Evolutionary conservation across 2,888 invertebrate genomes (phyloP).

Genomic region (Acrobeloides nanus): DNA sequence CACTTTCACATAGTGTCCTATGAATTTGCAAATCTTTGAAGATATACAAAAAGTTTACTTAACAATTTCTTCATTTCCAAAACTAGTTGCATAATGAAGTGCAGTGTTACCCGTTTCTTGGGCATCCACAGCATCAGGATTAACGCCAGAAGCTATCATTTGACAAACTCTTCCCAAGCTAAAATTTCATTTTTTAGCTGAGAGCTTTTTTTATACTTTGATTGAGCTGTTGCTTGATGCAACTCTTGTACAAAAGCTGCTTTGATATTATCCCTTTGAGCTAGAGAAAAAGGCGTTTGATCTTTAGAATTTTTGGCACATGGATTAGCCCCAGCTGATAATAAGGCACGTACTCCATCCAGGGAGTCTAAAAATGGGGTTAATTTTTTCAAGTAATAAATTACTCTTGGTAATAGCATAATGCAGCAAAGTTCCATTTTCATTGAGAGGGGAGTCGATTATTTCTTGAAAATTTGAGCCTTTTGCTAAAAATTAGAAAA

Average conservation of each 20-base stretch:
- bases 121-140: slow-evolving; percentile 63
- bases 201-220: slow-evolving; percentile 57
- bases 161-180: slow-evolving; percentile 62
- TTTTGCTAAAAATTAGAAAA: slow-evolving; percentile 21
- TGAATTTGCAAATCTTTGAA: slow-evolving; percentile 2
- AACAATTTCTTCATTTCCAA: slow-evolving; percentile 61
- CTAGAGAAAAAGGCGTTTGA: slow-evolving; percentile 61
- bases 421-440: slow-evolving; percentile 56
- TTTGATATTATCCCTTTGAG: slow-evolving; percentile 56
- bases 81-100: slow-evolving; percentile 65
- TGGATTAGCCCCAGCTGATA: slow-evolving; percentile 63
- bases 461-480: slow-evolving; percentile 29
- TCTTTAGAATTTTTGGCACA: slow-evolving; percentile 61
- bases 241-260: slow-evolving; percentile 63
- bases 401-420: slow-evolving; percentile 40
- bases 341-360: slow-evolving; percentile 60
- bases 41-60: slow-evolving; percentile 55
- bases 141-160: slow-evolving; percentile 62
- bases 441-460: slow-evolving; percentile 38
- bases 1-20: slow-evolving; percentile 57
- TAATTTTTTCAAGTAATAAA: background rate
- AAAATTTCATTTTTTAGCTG: slow-evolving; percentile 16
- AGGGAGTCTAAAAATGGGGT: slow-evolving; percentile 26
- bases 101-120: slow-evolving; percentile 63
- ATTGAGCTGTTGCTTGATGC: slow-evolving; percentile 62